Conservation (phyloP, 2,113 vertebrate species). For the Chaetodon auriga region DNA sequence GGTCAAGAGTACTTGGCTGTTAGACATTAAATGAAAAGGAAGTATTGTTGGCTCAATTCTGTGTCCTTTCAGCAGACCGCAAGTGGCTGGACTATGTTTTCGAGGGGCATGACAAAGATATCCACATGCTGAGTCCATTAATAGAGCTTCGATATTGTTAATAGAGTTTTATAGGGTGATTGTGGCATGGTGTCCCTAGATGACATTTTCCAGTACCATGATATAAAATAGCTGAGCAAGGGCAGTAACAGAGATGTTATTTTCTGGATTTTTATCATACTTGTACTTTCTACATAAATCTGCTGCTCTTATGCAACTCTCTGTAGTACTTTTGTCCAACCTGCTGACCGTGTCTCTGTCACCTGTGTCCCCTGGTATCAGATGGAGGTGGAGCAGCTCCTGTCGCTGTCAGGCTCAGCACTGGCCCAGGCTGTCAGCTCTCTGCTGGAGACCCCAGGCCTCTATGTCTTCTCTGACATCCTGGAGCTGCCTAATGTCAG, state of each 20-base stretch:
- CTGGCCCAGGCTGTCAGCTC: conserved; percentile 86
- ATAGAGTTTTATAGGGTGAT: background rate
- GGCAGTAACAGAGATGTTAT: background rate
- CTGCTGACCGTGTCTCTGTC: conserved; percentile 42
- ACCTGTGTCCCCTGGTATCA: conserved; percentile 55
- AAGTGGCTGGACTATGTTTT: conserved; percentile 18
- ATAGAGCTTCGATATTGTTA: conserved; percentile 6
- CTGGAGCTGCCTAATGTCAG: conserved; percentile 87
- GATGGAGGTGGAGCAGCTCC: conserved; percentile 89
- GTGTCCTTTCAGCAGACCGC: conserved; percentile 16
- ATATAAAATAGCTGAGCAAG: background rate
- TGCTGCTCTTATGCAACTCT: conserved; percentile 15
- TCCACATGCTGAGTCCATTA: background rate
- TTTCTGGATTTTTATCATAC: conserved; percentile 16
- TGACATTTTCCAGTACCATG: background rate
- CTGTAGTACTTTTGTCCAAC: conserved; percentile 13
- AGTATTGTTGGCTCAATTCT: conserved; percentile 33
- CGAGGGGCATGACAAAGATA: conserved; percentile 15
- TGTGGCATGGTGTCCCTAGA: conserved; percentile 7
- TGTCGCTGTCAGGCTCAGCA: conserved; percentile 85
- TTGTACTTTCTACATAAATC: background rate
- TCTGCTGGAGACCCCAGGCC: conserved; percentile 86
- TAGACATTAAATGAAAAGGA: conserved; percentile 22
- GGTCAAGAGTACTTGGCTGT: conserved; percentile 38
- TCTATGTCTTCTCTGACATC: conserved; percentile 88